Evolutionary conservation across 2,113 vertebrate genomes (phyloP).

Genomic region (Elachura formosa): DNA sequence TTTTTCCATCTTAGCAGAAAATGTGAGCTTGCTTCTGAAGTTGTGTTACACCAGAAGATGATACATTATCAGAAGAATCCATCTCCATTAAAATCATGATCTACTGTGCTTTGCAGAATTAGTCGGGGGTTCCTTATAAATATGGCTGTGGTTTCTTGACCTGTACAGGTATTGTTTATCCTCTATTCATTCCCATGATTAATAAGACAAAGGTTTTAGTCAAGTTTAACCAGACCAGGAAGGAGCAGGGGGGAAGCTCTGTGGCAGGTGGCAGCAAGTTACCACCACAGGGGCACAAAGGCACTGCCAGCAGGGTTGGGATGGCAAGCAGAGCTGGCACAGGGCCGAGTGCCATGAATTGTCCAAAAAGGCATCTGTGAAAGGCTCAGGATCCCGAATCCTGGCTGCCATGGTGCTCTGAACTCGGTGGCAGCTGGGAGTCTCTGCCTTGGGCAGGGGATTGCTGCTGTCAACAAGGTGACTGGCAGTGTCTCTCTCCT

Average conservation of each 20-base stretch:
- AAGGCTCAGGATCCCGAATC: background rate
- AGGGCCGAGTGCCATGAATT: background rate
- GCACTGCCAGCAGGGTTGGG: background rate
- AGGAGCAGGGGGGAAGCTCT: background rate
- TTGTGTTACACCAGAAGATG: background rate
- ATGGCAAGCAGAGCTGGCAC: background rate
- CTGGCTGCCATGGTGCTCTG: background rate
- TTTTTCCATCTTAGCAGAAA: background rate
- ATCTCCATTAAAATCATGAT: background rate
- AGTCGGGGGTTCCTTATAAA: background rate
- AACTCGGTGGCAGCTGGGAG: background rate
- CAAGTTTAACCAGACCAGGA: background rate
- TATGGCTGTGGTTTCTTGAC: background rate
- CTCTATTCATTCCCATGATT: background rate
- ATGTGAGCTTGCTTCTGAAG: background rate
- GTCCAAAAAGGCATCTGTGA: background rate
- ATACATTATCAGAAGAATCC: background rate
- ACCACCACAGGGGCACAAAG: background rate
- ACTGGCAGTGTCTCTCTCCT: background rate
- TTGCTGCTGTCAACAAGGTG: background rate
- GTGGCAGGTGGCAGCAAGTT: constrained; percentile 9
- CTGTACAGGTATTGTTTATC: background rate
- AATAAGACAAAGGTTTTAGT: background rate
- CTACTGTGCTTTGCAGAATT: background rate
- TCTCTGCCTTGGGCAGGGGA: background rate